Conservation (phyloP, 2,888 invertebrate genomes). For the Eumerus sabulonum region DNA sequence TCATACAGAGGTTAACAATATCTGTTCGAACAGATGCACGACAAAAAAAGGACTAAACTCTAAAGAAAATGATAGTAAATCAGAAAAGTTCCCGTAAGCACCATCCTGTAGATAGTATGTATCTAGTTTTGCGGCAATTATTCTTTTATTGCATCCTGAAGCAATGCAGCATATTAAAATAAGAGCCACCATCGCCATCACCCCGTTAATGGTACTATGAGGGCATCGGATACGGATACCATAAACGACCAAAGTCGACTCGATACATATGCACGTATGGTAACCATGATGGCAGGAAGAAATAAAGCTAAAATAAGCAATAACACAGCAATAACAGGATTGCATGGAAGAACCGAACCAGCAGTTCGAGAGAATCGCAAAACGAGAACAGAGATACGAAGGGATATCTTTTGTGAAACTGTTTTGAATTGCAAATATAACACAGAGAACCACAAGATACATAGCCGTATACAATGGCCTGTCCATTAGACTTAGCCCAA, state of each 20-base stretch:
- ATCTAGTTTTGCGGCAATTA: constrained; percentile 58
- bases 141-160: constrained; percentile 65
- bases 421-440: constrained; percentile 66
- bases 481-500: constrained; percentile 47
- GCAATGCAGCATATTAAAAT: constrained; percentile 62
- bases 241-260: constrained; percentile 37
- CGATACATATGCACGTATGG: constrained; percentile 28
- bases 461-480: constrained; percentile 31
- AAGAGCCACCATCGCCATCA: constrained; percentile 7
- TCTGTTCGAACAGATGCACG: too few relatives aligned
- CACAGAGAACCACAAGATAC: constrained; percentile 41
- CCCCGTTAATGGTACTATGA: constrained; percentile 21
- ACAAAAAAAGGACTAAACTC: too few relatives aligned
- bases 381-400: constrained; percentile 18
- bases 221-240: constrained; percentile 29
- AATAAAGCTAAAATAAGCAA: constrained; percentile 62
- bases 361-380: constrained; percentile 12
- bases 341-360: neutral
- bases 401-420: constrained; percentile 45
- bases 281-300: constrained; percentile 50
- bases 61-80: too few relatives aligned
- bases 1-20: too few relatives aligned
- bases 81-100: too few relatives aligned
- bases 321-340: constrained; percentile 43
- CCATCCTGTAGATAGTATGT: neutral